Evolutionary conservation across 2,113 vertebrate genomes (phyloP).

Genomic region (Puma concolor): DNA sequence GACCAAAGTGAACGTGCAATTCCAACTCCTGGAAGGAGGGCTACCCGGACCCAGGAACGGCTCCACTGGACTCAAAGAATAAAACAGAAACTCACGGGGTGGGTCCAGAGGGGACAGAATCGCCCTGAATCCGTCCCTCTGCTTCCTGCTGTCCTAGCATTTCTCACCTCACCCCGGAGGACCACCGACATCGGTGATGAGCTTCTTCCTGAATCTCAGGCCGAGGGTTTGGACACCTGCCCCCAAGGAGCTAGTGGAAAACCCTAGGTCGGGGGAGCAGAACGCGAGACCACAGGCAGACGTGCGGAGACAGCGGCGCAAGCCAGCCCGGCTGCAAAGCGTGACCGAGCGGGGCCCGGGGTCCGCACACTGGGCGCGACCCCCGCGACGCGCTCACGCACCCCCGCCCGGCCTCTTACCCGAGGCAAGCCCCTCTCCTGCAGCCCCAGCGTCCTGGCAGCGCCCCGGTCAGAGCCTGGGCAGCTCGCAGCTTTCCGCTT

Average conservation of each 20-base stretch:
- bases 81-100: not conserved
- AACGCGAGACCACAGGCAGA: not conserved
- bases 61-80: not conserved
- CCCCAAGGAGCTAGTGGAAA: not conserved
- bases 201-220: not conserved
- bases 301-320: not conserved
- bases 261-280: not conserved
- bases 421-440: constrained; percentile 27
- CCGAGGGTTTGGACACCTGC: not conserved
- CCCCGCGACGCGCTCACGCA: fast-evolving
- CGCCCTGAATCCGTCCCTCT: not conserved
- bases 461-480: constrained; percentile 60
- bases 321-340: not conserved
- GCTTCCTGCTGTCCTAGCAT: not conserved
- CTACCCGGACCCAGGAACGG: not conserved
- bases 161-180: not conserved
- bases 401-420: constrained; percentile 67
- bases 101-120: not conserved
- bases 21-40: not conserved
- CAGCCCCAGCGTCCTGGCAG: constrained; percentile 54
- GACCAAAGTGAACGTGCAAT: not conserved
- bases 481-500: not conserved
- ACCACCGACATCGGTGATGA: not conserved
- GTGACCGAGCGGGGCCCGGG: not conserved
- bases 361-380: not conserved